Evolutionary conservation across 2,888 invertebrate species (phyloP), one percentile per base, ranked within the genome.

Genomic region (Melanargia galathea): DNA sequence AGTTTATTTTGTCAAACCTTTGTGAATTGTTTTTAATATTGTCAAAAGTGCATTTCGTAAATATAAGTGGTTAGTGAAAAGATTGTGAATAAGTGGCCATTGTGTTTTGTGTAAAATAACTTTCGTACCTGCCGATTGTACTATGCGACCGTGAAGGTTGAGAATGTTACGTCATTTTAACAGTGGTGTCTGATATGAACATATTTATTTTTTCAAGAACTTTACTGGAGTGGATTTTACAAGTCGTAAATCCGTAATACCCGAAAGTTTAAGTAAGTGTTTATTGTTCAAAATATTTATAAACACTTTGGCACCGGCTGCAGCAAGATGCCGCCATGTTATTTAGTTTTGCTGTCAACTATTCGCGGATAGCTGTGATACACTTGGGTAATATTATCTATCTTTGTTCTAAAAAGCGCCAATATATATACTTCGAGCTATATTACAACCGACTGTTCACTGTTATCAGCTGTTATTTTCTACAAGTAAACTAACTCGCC

Each of bases 81-180:
- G 68, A 62, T 68, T 75, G 79, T 80, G 77, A 69, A 74, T 66
- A 72, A 71, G 73, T 72, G 69, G 71, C 65, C 66, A 63, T 64
- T 65, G 71, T 68, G 63, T 71, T 71, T 69, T 62, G 71, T 72
- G 65, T 70, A 74, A 73, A 75, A 75, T 76, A 78, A 71, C 75
- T 78, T 77, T 84, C 79, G 76, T 81, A 80, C 78, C 72, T 82
- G 79, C 76, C 79, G 78, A 78, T 73, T 77, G 22, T 86, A 83
- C 84, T 85, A 83, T 84, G 89, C 90, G 90, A 87, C 89, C 89
- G 90, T 91, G 91, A 91, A 91, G 90, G 90, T 90, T 91, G 88
- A 90, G 88, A 87, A 86, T 90, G 91, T 91, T 91, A 91, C 91
- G 91, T 91, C 91, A 91, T 89, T 90, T 90, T 82, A 82, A 80